These are phyloP conservation scores for Anastrepha obliqua DNA, from an alignment of 1,140 invertebrate genomes.

Conservation along the genomic window DNA sequence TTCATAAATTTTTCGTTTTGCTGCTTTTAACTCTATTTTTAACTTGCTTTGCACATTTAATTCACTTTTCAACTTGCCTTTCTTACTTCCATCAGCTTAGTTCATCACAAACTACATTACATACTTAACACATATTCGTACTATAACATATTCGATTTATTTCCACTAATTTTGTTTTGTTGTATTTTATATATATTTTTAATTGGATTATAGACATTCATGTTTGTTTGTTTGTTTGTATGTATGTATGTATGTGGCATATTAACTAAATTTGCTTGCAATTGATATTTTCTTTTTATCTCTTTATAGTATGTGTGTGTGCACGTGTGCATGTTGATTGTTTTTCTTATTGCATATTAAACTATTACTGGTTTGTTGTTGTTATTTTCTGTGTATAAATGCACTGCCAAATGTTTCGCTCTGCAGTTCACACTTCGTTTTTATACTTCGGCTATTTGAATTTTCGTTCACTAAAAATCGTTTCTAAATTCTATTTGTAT, in stretches of 20 bases:
- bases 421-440: neutral
- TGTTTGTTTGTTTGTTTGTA: neutral
- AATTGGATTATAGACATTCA: neutral
- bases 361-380: neutral
- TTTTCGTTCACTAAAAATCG: neutral
- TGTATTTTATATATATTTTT: neutral
- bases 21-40: neutral
- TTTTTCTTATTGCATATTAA: neutral
- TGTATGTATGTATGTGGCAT: neutral
- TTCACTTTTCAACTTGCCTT: neutral
- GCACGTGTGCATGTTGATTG: neutral
- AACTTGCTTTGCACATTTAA: neutral
- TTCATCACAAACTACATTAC: no score
- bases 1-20: neutral
- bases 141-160: neutral
- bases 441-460: neutral
- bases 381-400: neutral
- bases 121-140: conserved; percentile 1
- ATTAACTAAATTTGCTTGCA: neutral
- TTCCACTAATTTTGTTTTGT: neutral
- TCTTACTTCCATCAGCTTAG: no score
- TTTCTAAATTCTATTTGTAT: neutral
- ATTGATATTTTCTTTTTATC: no score
- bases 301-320: neutral
- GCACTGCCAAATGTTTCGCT: neutral